Percentiles rank a stretch among this genome's conserved stretches.
Conservation (phyloP, 2,113 vertebrate genomes). For the Chaetorhynchus papuensis region DNA sequence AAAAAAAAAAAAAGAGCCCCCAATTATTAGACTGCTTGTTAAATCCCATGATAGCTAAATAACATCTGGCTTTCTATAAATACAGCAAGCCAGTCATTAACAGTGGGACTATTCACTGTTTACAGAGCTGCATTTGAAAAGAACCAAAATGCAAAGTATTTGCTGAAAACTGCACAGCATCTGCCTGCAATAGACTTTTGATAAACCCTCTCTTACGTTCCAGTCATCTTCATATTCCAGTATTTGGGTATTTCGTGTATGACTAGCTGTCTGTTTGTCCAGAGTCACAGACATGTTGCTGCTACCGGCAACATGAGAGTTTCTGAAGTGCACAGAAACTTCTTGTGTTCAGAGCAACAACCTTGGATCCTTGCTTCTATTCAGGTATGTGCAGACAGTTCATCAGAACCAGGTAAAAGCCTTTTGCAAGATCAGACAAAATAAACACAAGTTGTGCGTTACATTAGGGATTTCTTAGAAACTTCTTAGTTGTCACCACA, state of each 20-base stretch:
- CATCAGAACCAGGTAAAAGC: background rate
- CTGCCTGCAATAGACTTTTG: slow-evolving; percentile 10
- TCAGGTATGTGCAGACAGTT: background rate
- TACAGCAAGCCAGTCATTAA: slow-evolving; percentile 18
- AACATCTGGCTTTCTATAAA: slow-evolving; percentile 50
- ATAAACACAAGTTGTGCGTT: background rate
- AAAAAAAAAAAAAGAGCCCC: background rate
- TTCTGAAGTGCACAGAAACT: background rate
- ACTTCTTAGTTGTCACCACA: background rate
- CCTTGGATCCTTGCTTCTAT: background rate
- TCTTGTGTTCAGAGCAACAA: background rate
- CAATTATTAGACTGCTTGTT: background rate
- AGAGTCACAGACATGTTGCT: background rate
- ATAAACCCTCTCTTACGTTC: background rate
- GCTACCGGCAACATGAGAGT: background rate
- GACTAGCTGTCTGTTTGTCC: background rate
- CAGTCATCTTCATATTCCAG: background rate
- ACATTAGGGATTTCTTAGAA: background rate
- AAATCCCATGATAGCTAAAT: slow-evolving; percentile 14
- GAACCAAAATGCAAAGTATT: slow-evolving; percentile 18
- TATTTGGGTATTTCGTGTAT: background rate
- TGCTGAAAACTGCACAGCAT: slow-evolving; percentile 15
- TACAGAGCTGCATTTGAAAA: slow-evolving; percentile 29
- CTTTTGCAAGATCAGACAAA: background rate
- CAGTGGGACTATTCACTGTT: slow-evolving; percentile 27